phyloP scores from a whole-genome alignment of 2,113 vertebrate species.

The Megalops atlanticus region DNA sequence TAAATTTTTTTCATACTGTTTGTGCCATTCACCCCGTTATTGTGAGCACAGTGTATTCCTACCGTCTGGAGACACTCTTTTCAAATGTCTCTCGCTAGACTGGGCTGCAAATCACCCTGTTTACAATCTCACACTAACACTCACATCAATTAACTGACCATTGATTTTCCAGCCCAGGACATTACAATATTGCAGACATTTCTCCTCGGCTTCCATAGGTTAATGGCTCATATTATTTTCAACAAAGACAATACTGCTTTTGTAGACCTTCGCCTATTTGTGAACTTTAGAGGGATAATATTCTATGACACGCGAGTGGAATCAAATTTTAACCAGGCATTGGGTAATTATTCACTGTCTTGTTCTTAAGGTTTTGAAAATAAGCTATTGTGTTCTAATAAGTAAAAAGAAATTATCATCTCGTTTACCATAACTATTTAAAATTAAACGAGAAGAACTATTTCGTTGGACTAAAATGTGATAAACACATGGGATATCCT shows the following conservation, averaged over 20 bases:
- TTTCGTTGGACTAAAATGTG: too few species aligned
- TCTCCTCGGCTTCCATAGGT: constrained; percentile 39
- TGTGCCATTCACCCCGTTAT: constrained; percentile 60
- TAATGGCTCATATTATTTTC: constrained; percentile 27
- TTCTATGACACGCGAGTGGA: too few species aligned
- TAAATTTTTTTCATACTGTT: constrained; percentile 42
- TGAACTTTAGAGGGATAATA: background rate
- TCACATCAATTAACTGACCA: constrained; percentile 84
- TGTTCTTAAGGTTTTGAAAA: too few species aligned
- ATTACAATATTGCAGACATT: constrained; percentile 70
- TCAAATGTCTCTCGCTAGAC: constrained; percentile 75
- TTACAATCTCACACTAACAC: constrained; percentile 82
- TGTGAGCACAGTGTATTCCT: constrained; percentile 59
- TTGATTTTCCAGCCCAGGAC: constrained; percentile 74
- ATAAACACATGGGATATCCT: too few species aligned
- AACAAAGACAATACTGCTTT: background rate
- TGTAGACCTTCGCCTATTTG: background rate
- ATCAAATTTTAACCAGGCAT: too few species aligned
- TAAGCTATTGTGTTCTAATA: too few species aligned
- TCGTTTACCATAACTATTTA: too few species aligned
- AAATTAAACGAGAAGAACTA: too few species aligned
- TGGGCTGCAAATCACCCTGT: constrained; percentile 85
- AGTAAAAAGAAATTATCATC: too few species aligned
- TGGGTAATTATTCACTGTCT: too few species aligned
- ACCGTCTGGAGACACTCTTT: constrained; percentile 69